These are phyloP conservation scores for Crocuta crocuta DNA, from an alignment of 2,113 vertebrate species.

Conservation along the genomic window DNA sequence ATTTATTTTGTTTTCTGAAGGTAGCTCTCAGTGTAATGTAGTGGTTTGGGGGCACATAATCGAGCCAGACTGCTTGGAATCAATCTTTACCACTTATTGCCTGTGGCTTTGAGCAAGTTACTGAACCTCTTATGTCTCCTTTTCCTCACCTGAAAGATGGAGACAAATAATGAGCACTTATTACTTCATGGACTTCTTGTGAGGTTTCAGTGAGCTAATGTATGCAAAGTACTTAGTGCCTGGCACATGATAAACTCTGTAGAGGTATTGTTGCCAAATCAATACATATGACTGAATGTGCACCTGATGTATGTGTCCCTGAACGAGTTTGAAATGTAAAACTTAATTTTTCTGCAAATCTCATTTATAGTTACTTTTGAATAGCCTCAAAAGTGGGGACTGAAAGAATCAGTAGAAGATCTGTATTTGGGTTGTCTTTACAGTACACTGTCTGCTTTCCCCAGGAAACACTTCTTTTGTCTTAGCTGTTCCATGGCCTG, in stretches of 20 bases:
- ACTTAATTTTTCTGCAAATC: conserved; percentile 28
- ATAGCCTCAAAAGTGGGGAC: background rate
- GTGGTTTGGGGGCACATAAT: background rate
- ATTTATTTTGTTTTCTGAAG: conserved; percentile 32
- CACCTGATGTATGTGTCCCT: background rate
- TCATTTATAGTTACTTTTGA: conserved; percentile 23
- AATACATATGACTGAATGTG: background rate
- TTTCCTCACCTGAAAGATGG: background rate
- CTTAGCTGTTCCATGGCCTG: background rate
- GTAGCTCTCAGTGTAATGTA: background rate
- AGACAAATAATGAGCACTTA: background rate
- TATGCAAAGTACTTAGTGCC: background rate
- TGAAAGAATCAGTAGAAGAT: background rate
- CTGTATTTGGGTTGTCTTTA: background rate
- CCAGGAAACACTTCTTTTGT: background rate
- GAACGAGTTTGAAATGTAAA: background rate
- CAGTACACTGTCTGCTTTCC: background rate
- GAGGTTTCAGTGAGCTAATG: background rate
- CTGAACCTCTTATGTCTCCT: background rate
- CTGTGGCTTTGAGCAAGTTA: background rate
- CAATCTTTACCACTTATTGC: background rate
- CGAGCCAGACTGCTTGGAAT: background rate
- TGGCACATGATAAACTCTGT: background rate
- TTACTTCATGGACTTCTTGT: background rate
- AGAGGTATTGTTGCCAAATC: background rate